Evolutionary conservation across 2,888 invertebrate genomes (phyloP).

Genomic region (Ephialtes manifestator): DNA sequence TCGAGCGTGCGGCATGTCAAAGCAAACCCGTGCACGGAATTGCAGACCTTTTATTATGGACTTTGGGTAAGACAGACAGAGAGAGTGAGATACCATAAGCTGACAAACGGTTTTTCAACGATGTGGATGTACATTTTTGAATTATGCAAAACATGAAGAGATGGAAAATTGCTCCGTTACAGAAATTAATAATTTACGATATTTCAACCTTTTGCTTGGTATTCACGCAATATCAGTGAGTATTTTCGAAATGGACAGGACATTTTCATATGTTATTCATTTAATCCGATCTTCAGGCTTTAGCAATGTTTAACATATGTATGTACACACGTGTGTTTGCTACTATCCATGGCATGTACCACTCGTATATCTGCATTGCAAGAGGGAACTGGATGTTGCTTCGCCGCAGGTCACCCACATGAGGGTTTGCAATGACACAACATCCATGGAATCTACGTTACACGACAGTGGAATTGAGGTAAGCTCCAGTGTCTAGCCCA

Average conservation of each 20-base stretch:
- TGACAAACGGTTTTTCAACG: too few species aligned
- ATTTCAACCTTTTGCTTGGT: background rate
- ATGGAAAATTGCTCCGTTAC: background rate
- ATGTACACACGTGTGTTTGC: background rate
- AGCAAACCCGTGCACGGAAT: too few species aligned
- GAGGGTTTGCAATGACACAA: conserved; percentile 54
- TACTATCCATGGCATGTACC: conserved; percentile 5
- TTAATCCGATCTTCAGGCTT: background rate
- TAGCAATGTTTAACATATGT: conserved; percentile 29
- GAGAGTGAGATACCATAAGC: too few species aligned
- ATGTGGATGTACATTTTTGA: too few species aligned
- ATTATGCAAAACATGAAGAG: too few species aligned
- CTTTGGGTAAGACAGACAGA: too few species aligned
- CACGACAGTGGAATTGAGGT: conserved; percentile 66
- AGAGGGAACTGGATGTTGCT: conserved; percentile 10
- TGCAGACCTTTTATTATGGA: too few species aligned
- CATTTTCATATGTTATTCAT: conserved; percentile 1
- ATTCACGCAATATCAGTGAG: background rate
- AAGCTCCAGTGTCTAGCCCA: conserved; percentile 75
- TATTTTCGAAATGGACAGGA: background rate
- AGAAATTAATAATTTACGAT: background rate
- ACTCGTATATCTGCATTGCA: conserved; percentile 16
- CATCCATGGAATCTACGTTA: conserved; percentile 51
- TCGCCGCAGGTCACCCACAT: background rate
- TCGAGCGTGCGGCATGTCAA: too few species aligned